phyloP scores from a whole-genome alignment of 2,888 invertebrate species.

The Sminthurides aquaticus region DNA sequence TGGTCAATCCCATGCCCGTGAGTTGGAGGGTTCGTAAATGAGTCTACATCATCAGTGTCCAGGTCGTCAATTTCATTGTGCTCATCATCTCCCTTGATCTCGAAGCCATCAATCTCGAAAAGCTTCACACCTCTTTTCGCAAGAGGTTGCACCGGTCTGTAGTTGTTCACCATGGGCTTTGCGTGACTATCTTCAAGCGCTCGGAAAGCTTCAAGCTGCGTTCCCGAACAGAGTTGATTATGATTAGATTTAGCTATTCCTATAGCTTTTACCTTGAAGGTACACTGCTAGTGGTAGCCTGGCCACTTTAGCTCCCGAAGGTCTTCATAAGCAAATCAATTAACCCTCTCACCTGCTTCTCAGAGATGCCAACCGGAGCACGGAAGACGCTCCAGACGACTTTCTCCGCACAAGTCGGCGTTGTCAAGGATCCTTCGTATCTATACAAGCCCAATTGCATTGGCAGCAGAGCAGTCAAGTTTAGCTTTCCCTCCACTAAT shows the following conservation, averaged over 20 bases:
- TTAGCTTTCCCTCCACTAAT: constrained; percentile 19
- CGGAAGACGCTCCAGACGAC: constrained; percentile 38
- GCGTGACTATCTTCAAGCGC: constrained; percentile 25
- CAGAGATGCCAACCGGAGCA: constrained; percentile 28
- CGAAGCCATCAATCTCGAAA: constrained; percentile 17
- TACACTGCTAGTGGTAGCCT: too few relatives aligned
- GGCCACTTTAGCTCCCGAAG: neutral
- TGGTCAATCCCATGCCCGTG: constrained; percentile 23
- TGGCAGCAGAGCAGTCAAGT: constrained; percentile 37
- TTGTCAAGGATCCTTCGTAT: constrained; percentile 39
- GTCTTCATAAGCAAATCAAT: neutral
- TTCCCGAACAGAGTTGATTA: neutral
- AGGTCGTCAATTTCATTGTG: constrained; percentile 20
- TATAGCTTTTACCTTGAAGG: too few relatives aligned
- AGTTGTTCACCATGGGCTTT: constrained; percentile 35
- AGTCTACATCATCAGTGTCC: constrained; percentile 5
- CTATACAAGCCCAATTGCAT: constrained; percentile 30
- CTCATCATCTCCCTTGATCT: constrained; percentile 23
- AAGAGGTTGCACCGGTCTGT: constrained; percentile 33
- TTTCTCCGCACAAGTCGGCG: constrained; percentile 34
- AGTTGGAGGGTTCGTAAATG: constrained; percentile 9
- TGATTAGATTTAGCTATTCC: neutral
- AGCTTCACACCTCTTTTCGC: constrained; percentile 23
- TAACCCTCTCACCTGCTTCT: constrained; percentile 30
- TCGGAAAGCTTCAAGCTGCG: constrained; percentile 32